Conservation (phyloP, 1,140 invertebrate genomes). For the Drosophila fuyamai region DNA sequence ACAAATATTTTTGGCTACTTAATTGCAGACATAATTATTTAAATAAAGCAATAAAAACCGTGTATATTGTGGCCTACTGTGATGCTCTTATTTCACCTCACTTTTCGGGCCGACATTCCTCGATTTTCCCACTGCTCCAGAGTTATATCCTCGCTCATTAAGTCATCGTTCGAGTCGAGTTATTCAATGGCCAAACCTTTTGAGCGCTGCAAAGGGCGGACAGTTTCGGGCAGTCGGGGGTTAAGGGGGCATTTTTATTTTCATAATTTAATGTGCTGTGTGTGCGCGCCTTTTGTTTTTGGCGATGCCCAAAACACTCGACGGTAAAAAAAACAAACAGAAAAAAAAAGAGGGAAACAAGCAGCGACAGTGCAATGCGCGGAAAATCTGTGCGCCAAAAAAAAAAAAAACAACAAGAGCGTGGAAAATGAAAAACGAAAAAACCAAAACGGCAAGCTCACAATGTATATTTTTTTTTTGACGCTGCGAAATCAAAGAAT, state of each 20-base stretch:
- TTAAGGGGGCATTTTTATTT: conserved; percentile 57
- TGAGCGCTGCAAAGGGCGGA: conserved; percentile 57
- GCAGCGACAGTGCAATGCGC: conserved; percentile 62
- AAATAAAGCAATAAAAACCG: not conserved
- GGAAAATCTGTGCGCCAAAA: conserved; percentile 70
- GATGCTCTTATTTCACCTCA: not conserved
- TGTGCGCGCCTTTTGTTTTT: conserved; percentile 70
- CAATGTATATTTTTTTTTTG: conserved; percentile 25
- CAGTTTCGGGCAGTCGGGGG: conserved; percentile 10
- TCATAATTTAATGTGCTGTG: conserved; percentile 77
- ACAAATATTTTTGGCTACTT: too few species aligned
- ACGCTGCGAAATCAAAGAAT: conserved; percentile 58
- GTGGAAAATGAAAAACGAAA: conserved; percentile 30
- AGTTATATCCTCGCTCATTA: conserved; percentile 69
- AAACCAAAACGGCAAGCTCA: conserved; percentile 43
- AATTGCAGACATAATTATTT: not conserved
- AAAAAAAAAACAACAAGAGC: conserved; percentile 19
- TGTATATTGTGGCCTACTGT: not conserved
- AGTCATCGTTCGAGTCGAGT: conserved; percentile 75
- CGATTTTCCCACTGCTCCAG: conserved; percentile 17
- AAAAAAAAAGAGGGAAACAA: conserved; percentile 19
- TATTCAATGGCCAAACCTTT: conserved; percentile 80
- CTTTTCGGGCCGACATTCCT: not conserved
- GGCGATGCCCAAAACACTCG: conserved; percentile 75
- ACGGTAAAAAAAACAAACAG: conserved; percentile 36